A percentile compares a stretch with the other conserved stretches of the same genome.
Conservation (phyloP, 2,888 invertebrate species). For the Taenaris catops region DNA sequence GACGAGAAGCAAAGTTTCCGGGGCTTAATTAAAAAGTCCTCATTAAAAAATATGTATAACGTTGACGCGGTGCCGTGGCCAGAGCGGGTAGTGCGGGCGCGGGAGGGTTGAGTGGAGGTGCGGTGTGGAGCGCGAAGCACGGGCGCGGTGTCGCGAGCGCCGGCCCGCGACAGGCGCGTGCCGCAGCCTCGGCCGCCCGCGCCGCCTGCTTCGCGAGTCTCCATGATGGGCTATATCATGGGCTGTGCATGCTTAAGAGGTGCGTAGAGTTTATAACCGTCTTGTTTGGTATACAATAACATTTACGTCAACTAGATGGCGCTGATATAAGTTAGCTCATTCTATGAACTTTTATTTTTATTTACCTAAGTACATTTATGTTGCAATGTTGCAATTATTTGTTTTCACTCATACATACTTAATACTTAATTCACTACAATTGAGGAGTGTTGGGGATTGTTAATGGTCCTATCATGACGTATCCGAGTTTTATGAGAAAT, state of each 20-base stretch:
- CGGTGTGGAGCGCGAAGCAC: constrained; percentile 34
- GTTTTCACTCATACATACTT: too few relatives aligned
- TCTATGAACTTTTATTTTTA: too few relatives aligned
- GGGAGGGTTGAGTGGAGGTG: constrained; percentile 40
- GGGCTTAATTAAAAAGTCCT: not conserved
- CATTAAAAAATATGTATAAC: constrained; percentile 1
- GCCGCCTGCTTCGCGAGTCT: constrained; percentile 57
- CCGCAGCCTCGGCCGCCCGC: constrained; percentile 53
- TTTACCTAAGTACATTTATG: too few relatives aligned
- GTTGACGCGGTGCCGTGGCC: constrained; percentile 26
- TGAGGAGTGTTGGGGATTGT: too few relatives aligned
- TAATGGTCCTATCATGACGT: too few relatives aligned
- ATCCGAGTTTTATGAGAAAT: too few relatives aligned
- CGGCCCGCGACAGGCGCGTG: constrained; percentile 67
- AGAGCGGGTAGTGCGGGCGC: constrained; percentile 38
- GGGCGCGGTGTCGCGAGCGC: constrained; percentile 43
- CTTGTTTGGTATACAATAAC: too few relatives aligned
- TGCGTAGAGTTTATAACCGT: constrained; percentile 41
- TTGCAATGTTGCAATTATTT: too few relatives aligned
- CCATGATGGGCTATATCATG: constrained; percentile 97
- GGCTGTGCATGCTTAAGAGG: constrained; percentile 96
- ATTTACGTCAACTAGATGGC: too few relatives aligned
- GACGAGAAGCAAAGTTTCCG: constrained; percentile 7
- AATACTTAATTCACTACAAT: too few relatives aligned
- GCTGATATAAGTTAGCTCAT: too few relatives aligned